Base-by-base conservation (phyloP, 2,797 vertebrate species). In the Erethizon dorsatum region DNA sequence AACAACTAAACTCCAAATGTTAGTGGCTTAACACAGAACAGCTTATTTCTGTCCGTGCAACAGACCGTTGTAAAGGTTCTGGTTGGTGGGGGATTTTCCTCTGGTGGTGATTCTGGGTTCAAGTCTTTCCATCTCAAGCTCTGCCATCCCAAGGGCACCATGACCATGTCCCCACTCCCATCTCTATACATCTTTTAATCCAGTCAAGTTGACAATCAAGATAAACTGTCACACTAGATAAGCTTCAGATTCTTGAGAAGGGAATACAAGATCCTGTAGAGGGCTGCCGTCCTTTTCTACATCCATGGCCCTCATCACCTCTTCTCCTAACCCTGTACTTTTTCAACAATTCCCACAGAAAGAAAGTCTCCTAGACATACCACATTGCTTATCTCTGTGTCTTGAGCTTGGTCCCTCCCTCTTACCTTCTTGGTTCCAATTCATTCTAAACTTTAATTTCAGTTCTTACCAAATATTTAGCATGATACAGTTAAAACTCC, bases 271-370 rank as follows among this genome's bases (percentile, higher is more conserved):
- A 13, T 0, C 13, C 37, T 67, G 2, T 18, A 31, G 12, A 33
- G 37, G 65, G 3, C n/a, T 31, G 54, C 47, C 37, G 17, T 20
- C 50, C 2, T 1, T 5, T 10, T 59, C 78, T 37, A 20, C 12
- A 0, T 2, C 33, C 26, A 22, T 2, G 14, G 59, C 41, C 14
- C 59, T 59, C 11, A 1, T 0, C 7, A 26, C 6, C 20, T 2
- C 28, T 5, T 37, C 71, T 79, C 0, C 1, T 33, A 7, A 6
- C 12, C 5, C 47, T 12, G 3, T 20, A 14, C 50, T 52, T 11
- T 3, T 6, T 2, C 1, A 24, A 18, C 50, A 24, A 13, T 54
- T 50, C 77, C 41, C 6, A 20, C 31, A 80, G 18, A 67, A 33
- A 12, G 67, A 5, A 26, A 3, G 22, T 31, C 45, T 54, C n/a